These are phyloP conservation scores for Gorsachius magnificus DNA, from an alignment of 2,797 vertebrate species.

Conservation along the genomic window DNA sequence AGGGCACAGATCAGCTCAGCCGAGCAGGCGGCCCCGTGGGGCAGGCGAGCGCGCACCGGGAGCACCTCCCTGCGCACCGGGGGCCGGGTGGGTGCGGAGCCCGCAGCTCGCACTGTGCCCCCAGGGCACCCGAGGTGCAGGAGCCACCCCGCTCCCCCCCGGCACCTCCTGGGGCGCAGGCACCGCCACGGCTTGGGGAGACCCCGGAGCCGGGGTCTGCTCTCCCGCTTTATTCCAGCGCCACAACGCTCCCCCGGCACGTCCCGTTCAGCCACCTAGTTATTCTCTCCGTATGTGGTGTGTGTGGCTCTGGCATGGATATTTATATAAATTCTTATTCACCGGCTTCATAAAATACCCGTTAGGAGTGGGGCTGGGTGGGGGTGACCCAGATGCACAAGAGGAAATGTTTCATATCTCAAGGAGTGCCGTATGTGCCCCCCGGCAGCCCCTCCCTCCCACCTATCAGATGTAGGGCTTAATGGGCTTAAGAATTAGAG, in stretches of 20 bases:
- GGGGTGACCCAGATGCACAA: conserved; percentile 66
- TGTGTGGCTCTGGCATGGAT: conserved; percentile 44
- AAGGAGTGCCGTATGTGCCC: conserved; percentile 69
- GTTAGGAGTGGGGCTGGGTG: conserved; percentile 46
- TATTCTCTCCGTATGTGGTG: conserved; percentile 55
- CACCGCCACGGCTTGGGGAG: not conserved
- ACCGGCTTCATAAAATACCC: conserved; percentile 67
- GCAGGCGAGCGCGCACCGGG: no score
- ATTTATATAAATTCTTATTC: conserved; percentile 65
- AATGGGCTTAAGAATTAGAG: conserved; percentile 71
- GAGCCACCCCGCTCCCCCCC: not conserved
- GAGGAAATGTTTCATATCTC: conserved; percentile 72
- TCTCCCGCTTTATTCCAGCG: not conserved
- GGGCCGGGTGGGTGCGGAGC: not conserved
- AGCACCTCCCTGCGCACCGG: fast-evolving
- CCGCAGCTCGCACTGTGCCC: fast-evolving
- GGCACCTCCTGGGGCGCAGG: not conserved
- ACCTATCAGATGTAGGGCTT: conserved; percentile 46
- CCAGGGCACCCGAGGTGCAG: not conserved
- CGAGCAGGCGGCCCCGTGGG: no score
- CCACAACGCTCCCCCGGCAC: not conserved
- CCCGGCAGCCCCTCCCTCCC: conserved; percentile 32
- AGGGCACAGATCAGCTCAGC: not conserved
- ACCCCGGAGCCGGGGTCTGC: not conserved
- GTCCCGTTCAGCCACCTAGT: conserved; percentile 58